A percentile compares a stretch with the other conserved stretches of the same genome.
phyloP scores from a whole-genome alignment of 1,140 invertebrate genomes.

The Nephila pilipes region DNA sequence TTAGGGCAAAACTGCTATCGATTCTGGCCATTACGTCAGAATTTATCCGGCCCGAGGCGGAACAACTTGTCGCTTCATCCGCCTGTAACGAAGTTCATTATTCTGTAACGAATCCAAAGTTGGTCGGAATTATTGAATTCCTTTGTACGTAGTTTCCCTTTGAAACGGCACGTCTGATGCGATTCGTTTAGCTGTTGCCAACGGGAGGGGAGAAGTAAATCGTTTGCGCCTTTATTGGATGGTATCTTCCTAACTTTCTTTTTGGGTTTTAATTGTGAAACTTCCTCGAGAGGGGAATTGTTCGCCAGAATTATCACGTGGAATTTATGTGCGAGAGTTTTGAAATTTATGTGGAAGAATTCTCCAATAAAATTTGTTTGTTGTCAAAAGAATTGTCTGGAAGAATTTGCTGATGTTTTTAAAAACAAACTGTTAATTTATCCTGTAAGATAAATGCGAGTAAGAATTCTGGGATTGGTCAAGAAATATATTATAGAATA shows the following conservation, averaged over 20 bases:
- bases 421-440: no score
- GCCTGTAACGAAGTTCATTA: slow-evolving; percentile 63
- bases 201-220: neutral
- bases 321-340: no score
- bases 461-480: no score
- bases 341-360: no score
- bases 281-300: neutral
- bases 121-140: slow-evolving; percentile 68
- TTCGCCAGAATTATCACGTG: no score
- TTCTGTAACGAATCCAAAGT: slow-evolving; percentile 63
- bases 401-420: no score
- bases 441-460: no score
- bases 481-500: no score
- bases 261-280: neutral
- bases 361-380: no score
- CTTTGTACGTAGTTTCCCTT: slow-evolving; percentile 22
- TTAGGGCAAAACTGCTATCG: neutral
- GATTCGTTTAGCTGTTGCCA: slow-evolving; percentile 49
- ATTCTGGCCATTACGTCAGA: slow-evolving; percentile 48
- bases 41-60: slow-evolving; percentile 34
- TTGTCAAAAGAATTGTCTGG: no score
- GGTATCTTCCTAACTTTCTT: neutral
- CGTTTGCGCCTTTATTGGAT: slow-evolving; percentile 18
- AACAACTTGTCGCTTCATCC: slow-evolving; percentile 67
- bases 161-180: slow-evolving; percentile 12